These are phyloP conservation scores for Hyaena hyaena DNA, from an alignment of 2,113 vertebrate species.

Conservation along the genomic window DNA sequence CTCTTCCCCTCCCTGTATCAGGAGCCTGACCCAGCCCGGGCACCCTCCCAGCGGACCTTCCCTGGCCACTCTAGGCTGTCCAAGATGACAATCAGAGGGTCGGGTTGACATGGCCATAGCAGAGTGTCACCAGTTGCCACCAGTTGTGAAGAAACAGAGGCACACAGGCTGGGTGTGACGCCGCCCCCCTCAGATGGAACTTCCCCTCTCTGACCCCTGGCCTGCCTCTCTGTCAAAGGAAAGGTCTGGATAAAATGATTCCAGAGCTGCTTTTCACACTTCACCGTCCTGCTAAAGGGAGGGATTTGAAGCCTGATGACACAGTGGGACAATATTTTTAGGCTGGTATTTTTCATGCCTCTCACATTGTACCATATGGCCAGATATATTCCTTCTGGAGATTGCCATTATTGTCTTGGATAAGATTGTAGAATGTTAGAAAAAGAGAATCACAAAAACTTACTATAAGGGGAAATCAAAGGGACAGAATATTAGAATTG, in stretches of 20 bases:
- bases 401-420: neutral
- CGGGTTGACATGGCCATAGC: neutral
- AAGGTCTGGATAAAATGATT: neutral
- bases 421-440: neutral
- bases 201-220: neutral
- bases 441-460: neutral
- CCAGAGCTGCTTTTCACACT: neutral
- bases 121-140: neutral
- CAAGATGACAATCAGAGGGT: neutral
- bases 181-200: neutral
- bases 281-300: neutral
- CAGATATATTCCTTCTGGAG: neutral
- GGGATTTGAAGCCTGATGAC: neutral
- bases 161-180: neutral
- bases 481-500: neutral
- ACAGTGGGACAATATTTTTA: constrained; percentile 39
- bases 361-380: neutral
- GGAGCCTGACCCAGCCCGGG: neutral
- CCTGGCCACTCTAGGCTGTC: neutral
- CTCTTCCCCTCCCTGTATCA: neutral
- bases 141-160: neutral
- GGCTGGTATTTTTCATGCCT: constrained; percentile 17
- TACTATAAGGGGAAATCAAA: neutral
- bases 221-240: neutral
- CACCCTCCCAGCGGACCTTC: neutral